A percentile compares a stretch with the other conserved stretches of the same genome.
Evolutionary conservation across 2,113 vertebrate species (phyloP).

Genomic region (Oxygymnocypris stewartii): DNA sequence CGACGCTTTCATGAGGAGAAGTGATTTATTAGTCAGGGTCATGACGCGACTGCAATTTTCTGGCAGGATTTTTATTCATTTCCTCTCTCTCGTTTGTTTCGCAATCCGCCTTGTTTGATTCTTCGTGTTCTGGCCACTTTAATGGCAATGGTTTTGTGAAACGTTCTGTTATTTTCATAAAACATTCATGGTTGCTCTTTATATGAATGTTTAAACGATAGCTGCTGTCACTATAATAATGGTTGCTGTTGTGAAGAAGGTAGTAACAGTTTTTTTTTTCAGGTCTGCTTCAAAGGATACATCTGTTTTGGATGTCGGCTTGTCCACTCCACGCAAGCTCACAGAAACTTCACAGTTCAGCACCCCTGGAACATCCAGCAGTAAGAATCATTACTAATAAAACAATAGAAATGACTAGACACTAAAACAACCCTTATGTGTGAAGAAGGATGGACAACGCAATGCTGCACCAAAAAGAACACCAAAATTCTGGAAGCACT

Average conservation of each 20-base stretch:
- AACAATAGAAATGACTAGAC: background rate
- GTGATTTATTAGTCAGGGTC: conserved; percentile 76
- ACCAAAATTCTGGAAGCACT: background rate
- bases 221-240: background rate
- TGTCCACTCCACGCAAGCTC: conserved; percentile 90
- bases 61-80: conserved; percentile 2
- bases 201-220: background rate
- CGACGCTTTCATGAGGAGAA: conserved; percentile 57
- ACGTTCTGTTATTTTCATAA: background rate
- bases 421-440: background rate
- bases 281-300: conserved; percentile 84
- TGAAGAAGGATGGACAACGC: background rate
- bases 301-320: conserved; percentile 83
- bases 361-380: conserved; percentile 76
- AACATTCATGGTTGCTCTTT: conserved; percentile 8
- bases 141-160: background rate
- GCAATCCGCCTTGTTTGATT: conserved; percentile 20
- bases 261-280: background rate
- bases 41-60: conserved; percentile 62
- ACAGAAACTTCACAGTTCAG: conserved; percentile 86
- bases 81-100: background rate
- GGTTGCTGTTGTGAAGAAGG: background rate
- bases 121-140: conserved; percentile 16
- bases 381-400: conserved; percentile 71
- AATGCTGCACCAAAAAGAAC: too few species aligned